These are phyloP conservation scores for Parasteatoda lunata DNA, from an alignment of 2,888 invertebrate genomes.

Conservation along the genomic window DNA sequence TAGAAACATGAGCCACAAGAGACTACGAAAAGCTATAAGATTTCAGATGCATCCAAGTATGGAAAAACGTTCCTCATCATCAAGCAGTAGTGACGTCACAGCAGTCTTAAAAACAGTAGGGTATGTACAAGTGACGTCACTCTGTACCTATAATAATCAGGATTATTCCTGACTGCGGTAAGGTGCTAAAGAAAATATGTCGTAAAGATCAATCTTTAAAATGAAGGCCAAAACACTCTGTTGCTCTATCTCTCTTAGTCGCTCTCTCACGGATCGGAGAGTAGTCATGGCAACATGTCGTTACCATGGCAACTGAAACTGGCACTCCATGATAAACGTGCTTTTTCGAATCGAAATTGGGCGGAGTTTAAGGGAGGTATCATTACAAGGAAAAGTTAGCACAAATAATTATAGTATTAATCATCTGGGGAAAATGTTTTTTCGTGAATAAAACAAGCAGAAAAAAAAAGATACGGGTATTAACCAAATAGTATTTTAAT, in stretches of 20 bases:
- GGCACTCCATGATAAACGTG: slow-evolving; percentile 34
- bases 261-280: slow-evolving; percentile 25
- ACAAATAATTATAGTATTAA: not conserved
- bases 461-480: too few relatives aligned
- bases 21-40: not conserved
- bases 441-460: too few relatives aligned
- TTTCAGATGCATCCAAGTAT: slow-evolving; percentile 4
- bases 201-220: slow-evolving; percentile 52
- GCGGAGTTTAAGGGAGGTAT: slow-evolving; percentile 27
- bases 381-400: slow-evolving; percentile 18
- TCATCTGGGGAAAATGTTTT: not conserved
- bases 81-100: not conserved
- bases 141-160: slow-evolving; percentile 12
- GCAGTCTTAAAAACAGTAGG: not conserved
- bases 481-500: too few relatives aligned
- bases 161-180: slow-evolving; percentile 33
- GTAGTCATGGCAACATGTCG: slow-evolving; percentile 37
- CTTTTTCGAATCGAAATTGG: slow-evolving; percentile 26
- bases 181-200: slow-evolving; percentile 33
- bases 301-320: slow-evolving; percentile 23
- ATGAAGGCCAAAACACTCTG: slow-evolving; percentile 44
- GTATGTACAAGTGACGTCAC: slow-evolving; percentile 28
- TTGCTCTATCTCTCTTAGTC: slow-evolving; percentile 20
- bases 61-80: not conserved
- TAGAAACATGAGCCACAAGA: slow-evolving; percentile 26